Evolutionary conservation across 2,113 vertebrate genomes (phyloP), one percentile per base, ranked within the genome.

Genomic region (Albula glossodonta): DNA sequence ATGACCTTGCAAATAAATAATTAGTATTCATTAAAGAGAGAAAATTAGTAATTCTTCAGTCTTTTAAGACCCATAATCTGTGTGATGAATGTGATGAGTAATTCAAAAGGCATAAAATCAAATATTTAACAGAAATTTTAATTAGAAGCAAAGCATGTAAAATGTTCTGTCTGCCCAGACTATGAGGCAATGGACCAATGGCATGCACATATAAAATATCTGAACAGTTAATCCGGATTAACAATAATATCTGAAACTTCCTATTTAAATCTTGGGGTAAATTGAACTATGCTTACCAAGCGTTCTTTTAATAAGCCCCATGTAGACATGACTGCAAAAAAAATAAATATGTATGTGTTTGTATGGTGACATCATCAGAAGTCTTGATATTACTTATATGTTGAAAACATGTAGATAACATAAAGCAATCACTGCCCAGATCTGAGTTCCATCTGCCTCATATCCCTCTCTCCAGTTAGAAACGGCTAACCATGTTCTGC

Each of bases 71-170:
- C 3, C 48, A 50, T 49, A 78, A 83, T 86, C 80, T 78, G 31
- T 78, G 70, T 86, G 63, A 86, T 86, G 83, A 86, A 86, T 83
- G 80, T 86, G 66, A 82, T 70, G 81, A 82, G 63, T 83, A 86
- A 82, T 86, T 83, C 81, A 77, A 12, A 78, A 78, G 51, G 66
- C 85, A 78, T 70, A 19, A 86, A 49, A 82, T 82, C 81, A 86
- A 86, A 86, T 86, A 86, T 86, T 83, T 78, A 85, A 86, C 51
- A 56, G 66, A 57, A 74, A 83, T 70, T 86, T 83, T 86, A 82
- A 83, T 83, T 82, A 81, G 79, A 86, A 82, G 51, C 10, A 82
- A 57, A 70, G 52, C 80, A 86, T 82, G 12, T 31, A 86, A 41
- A 86, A 82, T 86, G 60, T 56, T 8, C 81, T 53, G 12, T 25